Evolutionary conservation across 2,888 invertebrate species (phyloP).

Genomic region (Scaptomyza tumidula): DNA sequence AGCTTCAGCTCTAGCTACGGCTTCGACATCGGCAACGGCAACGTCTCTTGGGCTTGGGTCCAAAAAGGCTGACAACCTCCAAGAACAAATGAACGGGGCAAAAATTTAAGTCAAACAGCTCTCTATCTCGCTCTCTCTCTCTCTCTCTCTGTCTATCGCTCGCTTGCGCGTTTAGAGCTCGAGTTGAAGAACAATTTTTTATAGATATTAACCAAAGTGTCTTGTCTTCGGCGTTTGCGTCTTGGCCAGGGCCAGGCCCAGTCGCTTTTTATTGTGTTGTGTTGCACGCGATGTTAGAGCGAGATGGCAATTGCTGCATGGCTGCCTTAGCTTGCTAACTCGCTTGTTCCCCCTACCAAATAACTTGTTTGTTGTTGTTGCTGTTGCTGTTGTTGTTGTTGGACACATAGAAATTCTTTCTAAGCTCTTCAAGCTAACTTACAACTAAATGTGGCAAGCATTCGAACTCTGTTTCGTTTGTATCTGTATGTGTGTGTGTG

Average conservation of each 20-base stretch:
- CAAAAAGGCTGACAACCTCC: constrained; percentile 81
- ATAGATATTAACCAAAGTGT: constrained; percentile 77
- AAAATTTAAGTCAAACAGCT: constrained; percentile 26
- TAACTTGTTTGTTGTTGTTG: neutral
- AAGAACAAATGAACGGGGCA: constrained; percentile 59
- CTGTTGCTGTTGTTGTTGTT: neutral
- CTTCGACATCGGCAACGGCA: neutral
- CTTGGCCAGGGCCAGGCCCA: constrained; percentile 49
- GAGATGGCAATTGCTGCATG: constrained; percentile 22
- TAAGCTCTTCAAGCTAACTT: constrained; percentile 35
- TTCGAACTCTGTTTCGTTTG: neutral
- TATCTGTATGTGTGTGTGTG: constrained; percentile 20
- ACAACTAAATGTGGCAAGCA: constrained; percentile 51
- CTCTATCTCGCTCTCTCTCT: constrained; percentile 9
- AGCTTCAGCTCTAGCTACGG: neutral
- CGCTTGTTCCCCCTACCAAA: constrained; percentile 8
- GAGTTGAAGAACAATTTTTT: constrained; percentile 50
- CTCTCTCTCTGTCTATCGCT: no score
- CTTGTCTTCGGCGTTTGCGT: constrained; percentile 48
- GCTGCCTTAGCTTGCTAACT: constrained; percentile 10
- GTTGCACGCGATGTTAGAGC: constrained; percentile 65
- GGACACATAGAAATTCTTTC: constrained; percentile 66
- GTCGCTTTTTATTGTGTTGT: constrained; percentile 13
- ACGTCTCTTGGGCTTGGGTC: constrained; percentile 39
- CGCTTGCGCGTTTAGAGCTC: constrained; percentile 3